Evolutionary conservation across 2,888 invertebrate genomes (phyloP).

Genomic region (Oxyteleia sp.): DNA sequence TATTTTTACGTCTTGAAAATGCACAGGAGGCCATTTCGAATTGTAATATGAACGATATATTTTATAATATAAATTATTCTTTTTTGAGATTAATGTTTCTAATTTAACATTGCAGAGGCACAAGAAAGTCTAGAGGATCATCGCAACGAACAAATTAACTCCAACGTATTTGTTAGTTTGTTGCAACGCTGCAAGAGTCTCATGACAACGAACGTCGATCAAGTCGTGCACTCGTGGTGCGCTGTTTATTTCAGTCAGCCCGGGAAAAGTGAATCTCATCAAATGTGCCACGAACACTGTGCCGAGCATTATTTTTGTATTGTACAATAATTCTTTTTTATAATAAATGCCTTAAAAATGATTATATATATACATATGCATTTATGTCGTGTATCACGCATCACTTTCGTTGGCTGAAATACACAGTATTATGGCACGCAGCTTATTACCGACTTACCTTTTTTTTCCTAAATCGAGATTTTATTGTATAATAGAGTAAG

Average conservation of each 20-base stretch:
- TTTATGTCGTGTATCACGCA: conserved; percentile 51
- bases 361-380: conserved; percentile 43
- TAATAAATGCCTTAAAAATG: conserved; percentile 59
- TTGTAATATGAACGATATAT: not conserved
- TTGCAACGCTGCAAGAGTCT: conserved; percentile 72
- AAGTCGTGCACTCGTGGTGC: conserved; percentile 68
- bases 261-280: conserved; percentile 60
- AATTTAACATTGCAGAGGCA: conserved; percentile 80
- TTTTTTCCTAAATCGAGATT: conserved; percentile 70
- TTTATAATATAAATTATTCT: too few relatives aligned
- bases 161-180: conserved; percentile 80
- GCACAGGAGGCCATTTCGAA: too few relatives aligned
- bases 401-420: conserved; percentile 72
- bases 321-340: conserved; percentile 65
- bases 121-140: conserved; percentile 70
- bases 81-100: conserved; percentile 2
- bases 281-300: conserved; percentile 59
- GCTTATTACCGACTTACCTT: conserved; percentile 73
- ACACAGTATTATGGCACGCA: conserved; percentile 70
- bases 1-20: too few relatives aligned
- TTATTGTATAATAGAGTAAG: conserved; percentile 72
- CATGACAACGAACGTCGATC: conserved; percentile 69
- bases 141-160: conserved; percentile 75
- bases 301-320: conserved; percentile 68
- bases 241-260: conserved; percentile 73